Conservation (phyloP, 2,113 vertebrate species). For the Brachyhypopomus occidentalis region DNA sequence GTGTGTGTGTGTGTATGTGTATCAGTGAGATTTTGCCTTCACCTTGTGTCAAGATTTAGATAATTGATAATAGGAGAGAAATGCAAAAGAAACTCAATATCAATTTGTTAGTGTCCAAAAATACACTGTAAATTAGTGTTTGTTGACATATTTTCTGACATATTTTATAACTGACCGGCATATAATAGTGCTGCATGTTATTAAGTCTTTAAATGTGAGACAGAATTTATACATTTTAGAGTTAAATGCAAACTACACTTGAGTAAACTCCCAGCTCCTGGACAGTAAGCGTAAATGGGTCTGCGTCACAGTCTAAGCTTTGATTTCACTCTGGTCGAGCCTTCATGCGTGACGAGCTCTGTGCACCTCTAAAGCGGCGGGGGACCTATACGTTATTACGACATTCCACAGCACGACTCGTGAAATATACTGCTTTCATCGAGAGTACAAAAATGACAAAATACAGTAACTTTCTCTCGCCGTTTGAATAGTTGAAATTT, state of each 20-base stretch:
- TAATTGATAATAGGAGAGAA: background rate
- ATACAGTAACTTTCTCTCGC: background rate
- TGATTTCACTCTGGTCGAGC: background rate
- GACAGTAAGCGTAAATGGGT: no score
- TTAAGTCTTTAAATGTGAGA: no score
- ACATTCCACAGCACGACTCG: slow-evolving; percentile 14
- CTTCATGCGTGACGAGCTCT: background rate
- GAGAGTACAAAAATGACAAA: slow-evolving; percentile 1
- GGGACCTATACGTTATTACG: slow-evolving; percentile 20
- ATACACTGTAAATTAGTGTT: no score
- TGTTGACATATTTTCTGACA: no score
- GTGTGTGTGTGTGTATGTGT: slow-evolving; percentile 10
- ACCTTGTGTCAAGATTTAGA: background rate
- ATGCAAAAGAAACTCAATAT: background rate
- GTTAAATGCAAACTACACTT: no score
- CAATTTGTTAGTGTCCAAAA: no score
- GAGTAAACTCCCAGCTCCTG: no score
- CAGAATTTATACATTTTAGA: no score
- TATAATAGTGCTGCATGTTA: no score
- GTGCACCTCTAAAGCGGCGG: background rate
- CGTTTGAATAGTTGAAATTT: no score
- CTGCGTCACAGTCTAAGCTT: background rate
- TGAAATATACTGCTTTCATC: slow-evolving; percentile 28
- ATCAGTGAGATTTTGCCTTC: background rate
- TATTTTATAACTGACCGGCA: no score